Base-by-base conservation (phyloP, 1,140 invertebrate genomes). In the Pseudomyrmex cubaensis region DNA sequence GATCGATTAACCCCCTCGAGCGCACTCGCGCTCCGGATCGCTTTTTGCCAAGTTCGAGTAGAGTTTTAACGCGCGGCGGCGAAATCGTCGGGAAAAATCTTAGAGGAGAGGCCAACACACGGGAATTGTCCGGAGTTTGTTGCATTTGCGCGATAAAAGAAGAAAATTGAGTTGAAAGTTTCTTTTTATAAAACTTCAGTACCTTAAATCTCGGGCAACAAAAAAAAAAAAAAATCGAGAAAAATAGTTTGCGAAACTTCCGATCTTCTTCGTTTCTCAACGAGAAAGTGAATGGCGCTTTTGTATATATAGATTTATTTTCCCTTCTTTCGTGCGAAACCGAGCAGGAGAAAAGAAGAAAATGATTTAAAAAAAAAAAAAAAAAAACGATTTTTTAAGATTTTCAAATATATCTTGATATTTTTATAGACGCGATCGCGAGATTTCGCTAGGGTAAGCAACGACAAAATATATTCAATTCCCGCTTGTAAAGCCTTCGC, bases 1-100 rank as follows among this genome's bases (percentile, higher is more conserved):
- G 76, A 80, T 80, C 76, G 76, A 80, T 80, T 70, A 80, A 70
- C 66, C 76, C 35, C 76, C 76, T 80, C 66, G 76, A 80, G 76
- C 76, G 76, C 46, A 50, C 66, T 72, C 66, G 76, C 76, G 35
- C 35, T 35, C 50, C 44, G 76, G 66, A 59, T 57, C 66, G 66
- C 76, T 78, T 78, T 78, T 78, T 70, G 76, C 76, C 7, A 70
- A 70, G 20, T 70, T 61, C 17, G 52, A 15, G 52, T 25, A 48
- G 54, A 80, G 76, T 80, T 80, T 59, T 80, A 80, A 59, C 76
- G 76, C 76, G 35, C 35, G 35, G 35, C 35, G 54, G 73, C 15
- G 2, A 22, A 80, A 80, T 80, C 54, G 35, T 35, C 44, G 64
- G 35, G 64, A 70, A 35, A 35, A 70, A 70, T 78, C 76, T 69